Percentiles rank a stretch among this genome's conserved stretches.
Conservation (phyloP, 2,113 vertebrate genomes). For the Addax nasomaculatus region DNA sequence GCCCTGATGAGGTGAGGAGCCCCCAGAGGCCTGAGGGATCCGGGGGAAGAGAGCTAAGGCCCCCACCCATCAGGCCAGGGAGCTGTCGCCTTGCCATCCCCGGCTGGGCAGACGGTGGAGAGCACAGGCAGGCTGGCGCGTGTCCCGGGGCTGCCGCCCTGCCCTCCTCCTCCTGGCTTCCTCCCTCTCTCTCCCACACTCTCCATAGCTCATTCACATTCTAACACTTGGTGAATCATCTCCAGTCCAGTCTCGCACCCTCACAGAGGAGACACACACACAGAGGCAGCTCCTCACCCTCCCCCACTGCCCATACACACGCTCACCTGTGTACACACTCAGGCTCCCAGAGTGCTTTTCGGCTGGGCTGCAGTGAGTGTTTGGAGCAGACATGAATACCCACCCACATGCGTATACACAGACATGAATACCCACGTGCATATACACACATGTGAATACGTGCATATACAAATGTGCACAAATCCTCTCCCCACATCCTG, state of each 20-base stretch:
- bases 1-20: slow-evolving; percentile 82
- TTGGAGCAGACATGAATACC: neutral
- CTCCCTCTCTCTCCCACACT: neutral
- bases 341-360: neutral
- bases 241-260: neutral
- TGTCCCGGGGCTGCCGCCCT: no score
- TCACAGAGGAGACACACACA: neutral
- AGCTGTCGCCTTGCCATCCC: neutral
- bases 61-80: fast-evolving
- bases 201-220: neutral
- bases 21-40: neutral
- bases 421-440: fast-evolving
- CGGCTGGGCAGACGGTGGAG: neutral
- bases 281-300: neutral
- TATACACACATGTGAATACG: no score
- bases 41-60: neutral
- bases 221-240: neutral
- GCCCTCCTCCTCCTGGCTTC: neutral
- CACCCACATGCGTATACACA: fast-evolving
- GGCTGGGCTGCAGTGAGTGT: neutral
- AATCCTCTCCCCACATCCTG: neutral
- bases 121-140: fast-evolving
- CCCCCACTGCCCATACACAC: fast-evolving
- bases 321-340: neutral
- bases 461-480: neutral